Evolutionary conservation across 2,888 invertebrate species (phyloP).

Genomic region (Sarcophaga variegata): DNA sequence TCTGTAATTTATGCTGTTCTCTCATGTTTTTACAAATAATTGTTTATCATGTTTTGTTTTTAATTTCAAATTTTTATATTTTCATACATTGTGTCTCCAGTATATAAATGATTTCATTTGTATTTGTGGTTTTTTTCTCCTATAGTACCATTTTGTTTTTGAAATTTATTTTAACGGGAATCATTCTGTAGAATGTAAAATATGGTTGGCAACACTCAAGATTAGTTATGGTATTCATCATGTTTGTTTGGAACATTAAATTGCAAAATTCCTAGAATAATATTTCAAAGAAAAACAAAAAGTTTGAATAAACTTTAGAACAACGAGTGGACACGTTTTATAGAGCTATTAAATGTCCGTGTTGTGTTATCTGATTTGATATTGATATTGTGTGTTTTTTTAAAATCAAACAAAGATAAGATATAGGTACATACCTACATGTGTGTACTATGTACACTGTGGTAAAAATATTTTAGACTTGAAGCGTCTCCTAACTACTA

Average conservation of each 20-base stretch:
- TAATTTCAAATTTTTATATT: not conserved
- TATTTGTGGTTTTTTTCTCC: not conserved
- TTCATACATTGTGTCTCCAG: not conserved
- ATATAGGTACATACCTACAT: not conserved
- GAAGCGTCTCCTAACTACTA: no score
- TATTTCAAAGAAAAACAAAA: not conserved
- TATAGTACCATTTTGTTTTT: not conserved
- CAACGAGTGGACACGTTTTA: not conserved
- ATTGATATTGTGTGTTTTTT: not conserved
- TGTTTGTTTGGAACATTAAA: not conserved
- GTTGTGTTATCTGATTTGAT: not conserved
- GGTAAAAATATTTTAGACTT: no score
- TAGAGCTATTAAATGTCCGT: not conserved
- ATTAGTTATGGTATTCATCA: not conserved
- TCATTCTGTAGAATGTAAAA: not conserved
- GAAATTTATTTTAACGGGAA: not conserved
- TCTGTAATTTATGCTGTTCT: not conserved
- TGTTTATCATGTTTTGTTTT: not conserved
- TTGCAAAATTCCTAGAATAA: no score
- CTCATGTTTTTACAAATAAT: not conserved
- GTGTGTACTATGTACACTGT: no score
- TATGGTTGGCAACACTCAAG: not conserved
- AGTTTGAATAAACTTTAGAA: not conserved
- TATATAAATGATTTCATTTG: not conserved
- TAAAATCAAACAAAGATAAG: not conserved